A percentile compares a stretch with the other conserved stretches of the same genome.
Evolutionary conservation across 2,113 vertebrate species (phyloP).

Genomic region (Nymphicus hollandicus): DNA sequence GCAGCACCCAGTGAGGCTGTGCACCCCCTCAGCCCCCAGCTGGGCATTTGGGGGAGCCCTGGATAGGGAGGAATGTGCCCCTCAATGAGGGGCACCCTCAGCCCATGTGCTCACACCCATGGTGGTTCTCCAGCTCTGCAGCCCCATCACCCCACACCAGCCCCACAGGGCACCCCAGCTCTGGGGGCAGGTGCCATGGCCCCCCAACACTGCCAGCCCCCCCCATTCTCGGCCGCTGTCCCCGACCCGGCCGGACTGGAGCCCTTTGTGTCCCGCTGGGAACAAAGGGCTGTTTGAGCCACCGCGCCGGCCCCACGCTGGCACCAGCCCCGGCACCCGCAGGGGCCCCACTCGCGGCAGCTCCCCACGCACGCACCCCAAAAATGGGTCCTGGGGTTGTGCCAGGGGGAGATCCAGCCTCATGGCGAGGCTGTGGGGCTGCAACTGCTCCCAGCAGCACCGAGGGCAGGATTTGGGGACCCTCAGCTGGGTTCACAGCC

Average conservation of each 20-base stretch:
- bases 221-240: neutral
- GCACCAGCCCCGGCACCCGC: neutral
- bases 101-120: accelerated
- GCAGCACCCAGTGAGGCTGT: accelerated
- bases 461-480: neutral
- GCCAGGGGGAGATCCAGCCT: accelerated
- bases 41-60: neutral
- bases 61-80: accelerated
- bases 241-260: neutral
- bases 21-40: accelerated
- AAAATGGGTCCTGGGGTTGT: neutral
- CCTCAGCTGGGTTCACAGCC: neutral
- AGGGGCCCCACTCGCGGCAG: neutral
- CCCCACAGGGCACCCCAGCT: neutral
- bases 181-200: neutral
- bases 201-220: neutral
- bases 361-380: neutral
- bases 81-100: neutral
- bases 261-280: slow-evolving; percentile 43
- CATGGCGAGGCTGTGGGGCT: accelerated
- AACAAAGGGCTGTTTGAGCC: slow-evolving; percentile 55
- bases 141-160: neutral
- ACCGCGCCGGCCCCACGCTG: neutral
- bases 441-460: neutral
- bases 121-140: neutral